Conservation (phyloP, 2,113 vertebrate genomes). For the Scolopax mira region DNA sequence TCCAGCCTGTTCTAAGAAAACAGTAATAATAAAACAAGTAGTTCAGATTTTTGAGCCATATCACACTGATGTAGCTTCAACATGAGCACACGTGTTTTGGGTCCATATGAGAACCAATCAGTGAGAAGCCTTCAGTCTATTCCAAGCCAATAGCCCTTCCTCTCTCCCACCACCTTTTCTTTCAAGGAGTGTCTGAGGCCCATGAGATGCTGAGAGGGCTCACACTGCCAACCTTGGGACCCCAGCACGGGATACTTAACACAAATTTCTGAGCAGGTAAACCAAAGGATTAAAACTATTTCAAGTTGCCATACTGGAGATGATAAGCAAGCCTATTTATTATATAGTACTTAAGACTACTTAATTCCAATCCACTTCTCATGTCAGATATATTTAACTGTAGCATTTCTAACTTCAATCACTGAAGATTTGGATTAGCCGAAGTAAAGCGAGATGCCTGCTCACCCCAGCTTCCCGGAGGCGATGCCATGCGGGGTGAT, state of each 20-base stretch:
- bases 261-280: conserved; percentile 12
- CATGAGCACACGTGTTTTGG: accelerated
- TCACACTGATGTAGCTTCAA: background rate
- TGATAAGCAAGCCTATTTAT: conserved; percentile 12
- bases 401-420: background rate
- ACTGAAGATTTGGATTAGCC: conserved; percentile 22
- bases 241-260: background rate
- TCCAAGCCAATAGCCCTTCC: accelerated
- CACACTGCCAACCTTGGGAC: background rate
- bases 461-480: background rate
- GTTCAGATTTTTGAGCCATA: background rate
- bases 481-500: background rate
- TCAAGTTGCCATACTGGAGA: background rate
- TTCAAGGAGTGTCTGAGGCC: background rate
- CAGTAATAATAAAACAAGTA: background rate
- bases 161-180: background rate
- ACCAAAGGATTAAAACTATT: conserved; percentile 3
- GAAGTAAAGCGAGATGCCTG: background rate
- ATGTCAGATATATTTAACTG: conserved; percentile 11
- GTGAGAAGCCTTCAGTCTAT: background rate
- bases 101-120: background rate
- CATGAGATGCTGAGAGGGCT: accelerated
- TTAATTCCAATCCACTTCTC: conserved; percentile 40
- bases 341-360: background rate
- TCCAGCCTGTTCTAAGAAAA: background rate